Percentiles rank a stretch among this genome's conserved stretches.
Evolutionary conservation across 1,140 invertebrate species (phyloP).

Genomic region (Copidosoma floridanum): DNA sequence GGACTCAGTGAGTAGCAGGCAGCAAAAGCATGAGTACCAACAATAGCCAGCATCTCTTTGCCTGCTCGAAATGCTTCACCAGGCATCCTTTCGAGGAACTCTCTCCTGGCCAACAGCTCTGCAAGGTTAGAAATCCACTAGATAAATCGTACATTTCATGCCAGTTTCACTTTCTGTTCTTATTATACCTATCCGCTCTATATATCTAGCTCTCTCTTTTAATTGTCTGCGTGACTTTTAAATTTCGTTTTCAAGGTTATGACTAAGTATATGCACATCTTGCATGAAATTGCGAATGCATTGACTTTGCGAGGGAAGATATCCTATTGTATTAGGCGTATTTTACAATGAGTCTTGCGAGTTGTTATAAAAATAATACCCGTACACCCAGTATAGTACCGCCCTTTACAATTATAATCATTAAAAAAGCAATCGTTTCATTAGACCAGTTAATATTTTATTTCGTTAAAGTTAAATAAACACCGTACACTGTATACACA

Average conservation of each 20-base stretch:
- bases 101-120: constrained; percentile 90
- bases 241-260: constrained; percentile 28
- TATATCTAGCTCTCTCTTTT: constrained; percentile 18
- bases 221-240: constrained; percentile 10
- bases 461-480: too few species aligned
- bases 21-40: constrained; percentile 54
- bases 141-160: too few species aligned
- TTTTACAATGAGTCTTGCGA: too few species aligned
- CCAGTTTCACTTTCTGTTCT: background rate
- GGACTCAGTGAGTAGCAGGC: background rate
- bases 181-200: background rate
- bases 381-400: too few species aligned
- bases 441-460: too few species aligned
- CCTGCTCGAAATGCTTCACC: constrained; percentile 92
- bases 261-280: too few species aligned
- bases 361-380: too few species aligned
- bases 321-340: too few species aligned
- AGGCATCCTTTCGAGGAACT: constrained; percentile 94
- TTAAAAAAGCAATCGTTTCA: constrained; percentile 23
- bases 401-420: background rate
- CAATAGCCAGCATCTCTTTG: constrained; percentile 70
- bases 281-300: constrained; percentile 7
- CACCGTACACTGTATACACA: too few species aligned
- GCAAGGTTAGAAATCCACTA: constrained; percentile 73
- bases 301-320: too few species aligned